Base-by-base conservation (phyloP, 1,140 invertebrate species). In the Meloidogyne exigua region DNA sequence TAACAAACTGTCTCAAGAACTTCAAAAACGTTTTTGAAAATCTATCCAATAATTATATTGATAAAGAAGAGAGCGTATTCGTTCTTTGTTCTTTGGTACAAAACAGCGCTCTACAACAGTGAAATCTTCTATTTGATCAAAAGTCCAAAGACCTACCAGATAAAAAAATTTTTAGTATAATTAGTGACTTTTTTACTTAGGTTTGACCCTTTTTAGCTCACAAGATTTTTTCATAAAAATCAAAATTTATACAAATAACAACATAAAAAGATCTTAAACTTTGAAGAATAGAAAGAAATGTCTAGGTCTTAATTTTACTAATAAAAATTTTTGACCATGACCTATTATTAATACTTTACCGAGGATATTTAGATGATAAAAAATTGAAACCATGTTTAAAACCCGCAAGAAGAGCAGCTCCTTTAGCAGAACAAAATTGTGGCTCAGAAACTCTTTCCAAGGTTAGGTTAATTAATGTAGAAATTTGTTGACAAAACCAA, bases 401-500 rank as follows among this genome's bases (percentile, higher is more conserved):
- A n/a, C 85, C 86, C 69, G 82, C 77, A 21, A 86, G 66, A 23
- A 86, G 44, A 39, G 86, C 86, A 21, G 79, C 83, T 28, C 85
- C 85, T 42, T 80, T 78, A 18, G 86, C 81, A 68, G 80, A 79
- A 64, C 71, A 75, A 70, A 85, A 87, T 36, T 84, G 83, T 13
- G 87, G 87, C 79, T 88, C 87, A 39, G 85, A 80, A 18, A 87
- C 81, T 64, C 94, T 89, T 84, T 95, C 92, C 15, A 96, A 92
- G 15, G 88, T 84, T 57, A 93, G 84, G 1, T 91, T 91, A 5
- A 92, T 92, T 36, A 95, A 88, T 89, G 96, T 92, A 5, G 94
- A 91, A 68, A 96, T 90, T 32, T 94, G 88, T 88, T 96, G 94
- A 80, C 93, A 91, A 1, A 96, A 89, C 85, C 96, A 96, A 88